A percentile compares a stretch with the other conserved stretches of the same genome.
Conservation (phyloP, 2,113 vertebrate species). For the Hippocampus barbouri region DNA sequence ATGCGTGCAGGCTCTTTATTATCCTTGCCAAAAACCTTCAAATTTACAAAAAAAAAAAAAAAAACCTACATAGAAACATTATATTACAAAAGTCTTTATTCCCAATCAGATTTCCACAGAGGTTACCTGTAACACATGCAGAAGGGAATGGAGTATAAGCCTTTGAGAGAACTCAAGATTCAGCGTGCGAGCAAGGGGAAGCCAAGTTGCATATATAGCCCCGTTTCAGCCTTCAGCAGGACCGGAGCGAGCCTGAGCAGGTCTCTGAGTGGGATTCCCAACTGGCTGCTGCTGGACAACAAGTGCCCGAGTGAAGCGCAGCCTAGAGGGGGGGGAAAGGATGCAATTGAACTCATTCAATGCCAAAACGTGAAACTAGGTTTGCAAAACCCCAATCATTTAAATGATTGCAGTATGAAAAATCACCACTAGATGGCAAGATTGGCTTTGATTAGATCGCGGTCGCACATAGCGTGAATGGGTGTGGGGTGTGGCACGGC, state of each 20-base stretch:
- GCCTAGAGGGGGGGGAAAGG: constrained; percentile 63
- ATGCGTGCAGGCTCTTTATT: not conserved
- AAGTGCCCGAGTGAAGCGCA: constrained; percentile 82
- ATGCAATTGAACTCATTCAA: not conserved
- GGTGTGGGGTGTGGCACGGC: no score
- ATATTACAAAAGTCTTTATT: constrained; percentile 3
- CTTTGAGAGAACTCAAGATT: constrained; percentile 15
- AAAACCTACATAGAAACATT: not conserved
- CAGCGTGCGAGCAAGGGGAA: constrained; percentile 36
- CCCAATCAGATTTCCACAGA: constrained; percentile 5
- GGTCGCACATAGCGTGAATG: no score
- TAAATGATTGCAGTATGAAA: no score
- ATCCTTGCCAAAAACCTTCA: not conserved
- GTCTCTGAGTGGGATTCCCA: constrained; percentile 83
- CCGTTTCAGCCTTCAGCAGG: constrained; percentile 63
- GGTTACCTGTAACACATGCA: constrained; percentile 7
- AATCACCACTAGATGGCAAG: no score
- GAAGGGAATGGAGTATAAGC: constrained; percentile 4
- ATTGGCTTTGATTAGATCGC: no score
- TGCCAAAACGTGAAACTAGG: no score
- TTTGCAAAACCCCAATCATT: no score
- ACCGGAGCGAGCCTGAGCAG: constrained; percentile 82
- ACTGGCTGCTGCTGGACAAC: constrained; percentile 75
- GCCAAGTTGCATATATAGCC: constrained; percentile 12
- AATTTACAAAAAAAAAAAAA: not conserved